Percentiles rank a stretch among this genome's conserved stretches.
These are phyloP conservation scores for Heterochromis multidens DNA, from an alignment of 2,113 vertebrate species.

Conservation along the genomic window DNA sequence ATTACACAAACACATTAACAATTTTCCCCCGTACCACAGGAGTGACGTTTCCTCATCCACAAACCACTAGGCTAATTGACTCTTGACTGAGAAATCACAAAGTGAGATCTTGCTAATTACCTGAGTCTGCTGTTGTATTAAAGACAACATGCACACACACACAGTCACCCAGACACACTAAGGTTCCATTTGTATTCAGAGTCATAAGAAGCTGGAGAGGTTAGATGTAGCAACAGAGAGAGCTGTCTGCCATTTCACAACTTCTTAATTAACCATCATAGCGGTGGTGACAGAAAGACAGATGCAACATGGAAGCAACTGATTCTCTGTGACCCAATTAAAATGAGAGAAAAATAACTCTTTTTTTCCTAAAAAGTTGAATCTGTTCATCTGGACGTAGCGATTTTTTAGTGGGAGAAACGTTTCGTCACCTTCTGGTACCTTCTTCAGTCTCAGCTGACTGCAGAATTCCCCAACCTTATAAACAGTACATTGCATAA, in stretches of 20 bases:
- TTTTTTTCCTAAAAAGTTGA: no score
- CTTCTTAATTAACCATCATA: slow-evolving; percentile 38
- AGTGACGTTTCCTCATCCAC: slow-evolving; percentile 61
- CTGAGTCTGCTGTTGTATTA: slow-evolving; percentile 48
- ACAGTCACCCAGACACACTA: background rate
- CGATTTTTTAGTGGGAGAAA: no score
- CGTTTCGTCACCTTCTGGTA: no score
- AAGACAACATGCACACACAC: background rate
- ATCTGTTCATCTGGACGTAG: no score
- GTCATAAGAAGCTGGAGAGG: slow-evolving; percentile 62
- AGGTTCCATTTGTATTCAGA: slow-evolving; percentile 44
- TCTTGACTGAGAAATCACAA: slow-evolving; percentile 72
- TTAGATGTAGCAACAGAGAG: slow-evolving; percentile 43
- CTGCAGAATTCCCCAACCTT: no score
- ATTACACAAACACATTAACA: slow-evolving; percentile 23
- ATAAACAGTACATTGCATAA: no score
- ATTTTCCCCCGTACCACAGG: slow-evolving; percentile 59
- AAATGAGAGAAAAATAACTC: background rate
- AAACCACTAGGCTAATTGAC: slow-evolving; percentile 77
- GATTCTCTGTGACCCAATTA: background rate
- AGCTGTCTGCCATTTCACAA: slow-evolving; percentile 51
- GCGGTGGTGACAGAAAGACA: background rate
- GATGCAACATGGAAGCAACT: slow-evolving; percentile 13
- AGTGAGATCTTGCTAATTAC: slow-evolving; percentile 74
- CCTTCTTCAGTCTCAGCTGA: no score